Evolutionary conservation across 1,140 invertebrate species (phyloP), one percentile per base, ranked within the genome.

Genomic region (Pogonomyrmex barbatus): DNA sequence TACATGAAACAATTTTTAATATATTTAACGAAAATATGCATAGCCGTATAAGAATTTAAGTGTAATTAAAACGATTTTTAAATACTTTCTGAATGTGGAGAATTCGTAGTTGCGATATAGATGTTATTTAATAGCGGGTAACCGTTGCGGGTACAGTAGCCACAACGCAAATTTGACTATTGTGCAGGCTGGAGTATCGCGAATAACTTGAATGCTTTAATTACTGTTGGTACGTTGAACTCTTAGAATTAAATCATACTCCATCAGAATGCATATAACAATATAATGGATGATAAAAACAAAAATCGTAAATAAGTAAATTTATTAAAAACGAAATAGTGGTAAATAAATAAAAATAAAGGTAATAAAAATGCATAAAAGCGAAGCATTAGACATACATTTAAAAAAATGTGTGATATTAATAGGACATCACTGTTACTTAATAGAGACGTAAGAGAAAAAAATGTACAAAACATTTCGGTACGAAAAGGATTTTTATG

Each of bases 81-180:
- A 36, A 81, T 70, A 70, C 36, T 81, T 81, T 81, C 36, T 39
- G 14, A 4, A 3, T 12, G 36, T 5, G 47, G 77, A 54, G 47
- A 81, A 68, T 54, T 81, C 24, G 47, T n/a, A 24, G 36, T 68
- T n/a, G 63, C 36, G 33, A 68, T 68, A 30, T 39, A 81, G 47
- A 81, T 81, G 63, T 81, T 81, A 81, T 68, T 81, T 81, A 78
- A 78, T 63, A 70, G 77, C 36, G 77, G 65, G 36, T 67, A 54
- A 81, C 77, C 77, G n/a, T 70, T 81, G 77, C 24, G 77, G 77
- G 47, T n/a, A 17, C 63, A 42, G 63, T 17, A 70, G 77, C 63
- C 77, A 52, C 77, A 81, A 81, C 47, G 77, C 77, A 70, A 81
- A 81, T 81, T 68, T 36, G 65, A 54, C 63, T 81, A 68, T 81